A percentile compares a stretch with the other conserved stretches of the same genome.
Conservation (phyloP, 2,888 invertebrate species). For the Chymomyza procnemis region DNA sequence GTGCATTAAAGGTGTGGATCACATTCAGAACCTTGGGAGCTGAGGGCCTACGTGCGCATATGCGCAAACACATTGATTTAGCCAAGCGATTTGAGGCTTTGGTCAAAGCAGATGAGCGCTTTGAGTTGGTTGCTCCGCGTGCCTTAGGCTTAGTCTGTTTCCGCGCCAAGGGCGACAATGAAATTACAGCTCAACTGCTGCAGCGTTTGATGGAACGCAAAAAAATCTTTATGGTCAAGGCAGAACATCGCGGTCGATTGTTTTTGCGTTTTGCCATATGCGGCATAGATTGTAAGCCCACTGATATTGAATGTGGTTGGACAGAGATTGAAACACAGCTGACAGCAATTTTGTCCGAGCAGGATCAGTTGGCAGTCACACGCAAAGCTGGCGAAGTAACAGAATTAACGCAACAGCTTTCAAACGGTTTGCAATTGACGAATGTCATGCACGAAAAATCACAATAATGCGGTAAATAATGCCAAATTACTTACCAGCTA, state of each 20-base stretch:
- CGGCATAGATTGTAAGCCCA: slow-evolving; percentile 84
- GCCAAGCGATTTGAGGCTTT: slow-evolving; percentile 86
- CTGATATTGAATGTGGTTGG: slow-evolving; percentile 87
- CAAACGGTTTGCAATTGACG: slow-evolving; percentile 20
- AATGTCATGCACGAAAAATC: slow-evolving; percentile 45
- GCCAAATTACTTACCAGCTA: neutral
- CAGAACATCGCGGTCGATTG: slow-evolving; percentile 83
- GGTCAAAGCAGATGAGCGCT: slow-evolving; percentile 83
- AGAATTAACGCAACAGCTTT: slow-evolving; percentile 55
- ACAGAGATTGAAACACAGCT: slow-evolving; percentile 79
- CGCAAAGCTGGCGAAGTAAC: slow-evolving; percentile 38
- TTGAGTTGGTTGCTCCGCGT: slow-evolving; percentile 87
- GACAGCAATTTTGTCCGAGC: neutral
- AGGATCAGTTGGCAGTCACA: neutral
- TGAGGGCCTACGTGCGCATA: slow-evolving; percentile 87
- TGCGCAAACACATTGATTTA: slow-evolving; percentile 87
- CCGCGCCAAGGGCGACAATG: slow-evolving; percentile 79
- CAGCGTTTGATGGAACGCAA: neutral
- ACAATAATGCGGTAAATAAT: slow-evolving; percentile 37
- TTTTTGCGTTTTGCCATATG: slow-evolving; percentile 91
- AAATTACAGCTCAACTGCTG: slow-evolving; percentile 80
- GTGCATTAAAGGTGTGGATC: slow-evolving; percentile 93
- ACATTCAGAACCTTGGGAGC: slow-evolving; percentile 89
- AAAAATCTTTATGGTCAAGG: slow-evolving; percentile 87
- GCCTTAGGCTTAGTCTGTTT: slow-evolving; percentile 87